A percentile compares a stretch with the other conserved stretches of the same genome.
Evolutionary conservation across 2,888 invertebrate genomes (phyloP).

Genomic region (Pristionchus entomophagus): DNA sequence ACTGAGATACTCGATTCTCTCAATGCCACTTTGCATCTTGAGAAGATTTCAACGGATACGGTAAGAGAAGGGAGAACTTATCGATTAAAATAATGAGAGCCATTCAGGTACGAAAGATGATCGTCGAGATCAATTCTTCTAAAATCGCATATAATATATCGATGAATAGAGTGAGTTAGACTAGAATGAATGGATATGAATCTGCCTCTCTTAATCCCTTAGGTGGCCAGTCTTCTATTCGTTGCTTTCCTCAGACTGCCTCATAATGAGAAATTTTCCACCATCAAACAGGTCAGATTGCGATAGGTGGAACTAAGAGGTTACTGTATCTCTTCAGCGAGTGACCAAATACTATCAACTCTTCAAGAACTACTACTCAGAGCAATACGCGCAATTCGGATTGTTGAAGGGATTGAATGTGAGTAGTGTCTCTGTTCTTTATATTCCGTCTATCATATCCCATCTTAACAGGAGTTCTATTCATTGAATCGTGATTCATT

Average conservation of each 20-base stretch:
- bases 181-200: background rate
- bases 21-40: background rate
- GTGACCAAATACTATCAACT: background rate
- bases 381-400: background rate
- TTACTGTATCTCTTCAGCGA: background rate
- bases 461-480: background rate
- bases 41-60: constrained; percentile 13
- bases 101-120: constrained; percentile 65
- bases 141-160: constrained; percentile 72
- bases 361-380: constrained; percentile 39
- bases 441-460: background rate
- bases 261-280: constrained; percentile 49
- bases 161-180: constrained; percentile 62
- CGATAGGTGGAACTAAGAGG: background rate
- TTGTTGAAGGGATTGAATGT: constrained; percentile 35
- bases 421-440: background rate
- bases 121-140: constrained; percentile 73
- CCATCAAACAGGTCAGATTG: constrained; percentile 48
- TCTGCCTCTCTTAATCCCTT: background rate
- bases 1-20: constrained; percentile 17
- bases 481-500: constrained; percentile 11
- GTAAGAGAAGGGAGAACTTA: background rate
- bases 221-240: constrained; percentile 60
- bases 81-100: background rate
- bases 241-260: constrained; percentile 60